phyloP scores from a whole-genome alignment of 2,797 vertebrate species.

The Amblyraja radiata region DNA sequence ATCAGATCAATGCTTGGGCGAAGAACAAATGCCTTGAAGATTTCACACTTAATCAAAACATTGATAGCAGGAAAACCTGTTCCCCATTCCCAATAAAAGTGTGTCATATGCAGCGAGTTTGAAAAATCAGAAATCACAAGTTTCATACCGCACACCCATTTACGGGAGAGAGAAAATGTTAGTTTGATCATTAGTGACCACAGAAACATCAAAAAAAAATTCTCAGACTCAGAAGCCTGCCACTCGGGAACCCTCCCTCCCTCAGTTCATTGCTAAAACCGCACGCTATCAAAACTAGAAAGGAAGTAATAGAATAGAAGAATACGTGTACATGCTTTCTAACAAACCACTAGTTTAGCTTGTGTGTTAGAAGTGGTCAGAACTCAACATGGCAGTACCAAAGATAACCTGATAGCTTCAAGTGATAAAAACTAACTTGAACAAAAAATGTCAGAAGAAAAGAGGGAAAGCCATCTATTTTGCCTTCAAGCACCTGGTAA shows the following conservation, averaged over 20 bases:
- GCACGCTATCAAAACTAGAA: neutral
- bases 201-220: neutral
- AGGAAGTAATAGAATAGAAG: neutral
- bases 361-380: neutral
- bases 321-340: neutral
- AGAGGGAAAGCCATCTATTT: neutral
- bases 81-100: neutral
- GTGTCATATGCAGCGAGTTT: neutral
- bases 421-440: neutral
- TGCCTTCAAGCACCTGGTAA: neutral
- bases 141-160: neutral
- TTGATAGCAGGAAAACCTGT: neutral
- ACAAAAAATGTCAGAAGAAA: neutral
- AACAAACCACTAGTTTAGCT: neutral
- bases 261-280: neutral
- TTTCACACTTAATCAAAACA: too few species aligned
- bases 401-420: neutral
- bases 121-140: too few species aligned
- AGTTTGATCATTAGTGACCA: neutral
- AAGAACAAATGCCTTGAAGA: slow-evolving; percentile 23
- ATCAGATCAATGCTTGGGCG: slow-evolving; percentile 42
- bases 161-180: neutral
- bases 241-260: neutral
- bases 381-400: neutral
- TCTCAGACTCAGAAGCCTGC: neutral